Evolutionary conservation across 92 coral and sea anemone species (phyloP).

Genomic region (Metridium senile): DNA sequence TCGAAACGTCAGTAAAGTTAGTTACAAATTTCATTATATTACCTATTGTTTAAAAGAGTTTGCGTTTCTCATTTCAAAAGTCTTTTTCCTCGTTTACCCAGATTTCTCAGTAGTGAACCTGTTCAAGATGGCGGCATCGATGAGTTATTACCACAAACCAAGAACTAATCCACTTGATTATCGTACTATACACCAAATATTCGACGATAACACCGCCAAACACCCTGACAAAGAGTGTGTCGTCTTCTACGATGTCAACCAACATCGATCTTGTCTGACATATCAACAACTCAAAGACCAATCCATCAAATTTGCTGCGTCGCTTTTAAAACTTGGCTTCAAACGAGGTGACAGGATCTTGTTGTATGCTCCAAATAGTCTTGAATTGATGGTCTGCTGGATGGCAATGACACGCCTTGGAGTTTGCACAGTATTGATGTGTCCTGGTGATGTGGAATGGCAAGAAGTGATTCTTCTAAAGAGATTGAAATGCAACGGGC

Average conservation of each 20-base stretch:
- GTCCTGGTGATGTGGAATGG: slow-evolving; percentile 29
- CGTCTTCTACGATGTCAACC: slow-evolving; percentile 32
- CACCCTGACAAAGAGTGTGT: slow-evolving; percentile 33
- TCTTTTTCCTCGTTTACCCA: neutral
- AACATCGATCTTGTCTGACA: slow-evolving; percentile 19
- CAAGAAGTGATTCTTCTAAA: slow-evolving; percentile 7
- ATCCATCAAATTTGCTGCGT: slow-evolving; percentile 31
- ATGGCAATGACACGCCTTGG: slow-evolving; percentile 42
- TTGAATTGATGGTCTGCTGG: slow-evolving; percentile 19
- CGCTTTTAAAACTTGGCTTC: slow-evolving; percentile 31
- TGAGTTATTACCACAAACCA: slow-evolving; percentile 46
- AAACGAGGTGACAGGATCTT: slow-evolving; percentile 37
- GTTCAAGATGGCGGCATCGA: slow-evolving; percentile 1
- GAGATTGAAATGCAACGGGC: slow-evolving; percentile 14
- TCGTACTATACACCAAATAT: slow-evolving; percentile 23
- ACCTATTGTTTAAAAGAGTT: no score
- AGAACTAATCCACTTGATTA: slow-evolving; percentile 32
- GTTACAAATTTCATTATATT: no score
- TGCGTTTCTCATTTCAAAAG: no score
- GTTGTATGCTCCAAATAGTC: slow-evolving; percentile 35
- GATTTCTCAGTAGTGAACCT: neutral
- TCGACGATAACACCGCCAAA: slow-evolving; percentile 26
- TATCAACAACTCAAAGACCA: slow-evolving; percentile 24
- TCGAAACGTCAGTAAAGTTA: no score
- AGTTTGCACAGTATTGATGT: slow-evolving; percentile 22